A percentile compares a stretch with the other conserved stretches of the same genome.
Evolutionary conservation across 2,113 vertebrate genomes (phyloP).

Genomic region (Triplophysa siluroides): DNA sequence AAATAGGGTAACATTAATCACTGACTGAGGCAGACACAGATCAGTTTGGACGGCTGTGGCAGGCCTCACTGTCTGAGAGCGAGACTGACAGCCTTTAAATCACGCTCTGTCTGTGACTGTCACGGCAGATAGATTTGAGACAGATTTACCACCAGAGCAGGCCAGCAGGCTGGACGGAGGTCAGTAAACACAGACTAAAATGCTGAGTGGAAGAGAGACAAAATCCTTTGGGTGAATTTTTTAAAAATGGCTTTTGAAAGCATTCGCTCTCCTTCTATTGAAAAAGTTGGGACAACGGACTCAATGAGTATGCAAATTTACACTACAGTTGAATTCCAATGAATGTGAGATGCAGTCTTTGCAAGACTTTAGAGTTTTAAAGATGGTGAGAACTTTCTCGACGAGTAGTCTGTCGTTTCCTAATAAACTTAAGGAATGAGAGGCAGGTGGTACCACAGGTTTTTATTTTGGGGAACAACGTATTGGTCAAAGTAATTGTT

Average conservation of each 20-base stretch:
- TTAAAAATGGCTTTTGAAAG: conserved; percentile 1
- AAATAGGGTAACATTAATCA: conserved; percentile 70
- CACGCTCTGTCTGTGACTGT: conserved; percentile 59
- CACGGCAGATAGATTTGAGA: conserved; percentile 55
- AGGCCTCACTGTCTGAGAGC: conserved; percentile 60
- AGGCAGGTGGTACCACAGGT: too few species aligned
- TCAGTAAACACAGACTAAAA: conserved; percentile 51
- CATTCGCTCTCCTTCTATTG: neutral
- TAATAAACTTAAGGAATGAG: too few species aligned
- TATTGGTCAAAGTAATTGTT: too few species aligned
- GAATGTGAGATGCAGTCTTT: neutral
- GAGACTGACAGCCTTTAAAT: conserved; percentile 68
- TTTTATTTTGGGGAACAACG: too few species aligned
- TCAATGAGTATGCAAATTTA: conserved; percentile 23
- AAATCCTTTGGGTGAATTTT: conserved; percentile 24
- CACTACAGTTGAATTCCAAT: neutral
- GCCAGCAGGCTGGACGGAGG: conserved; percentile 29
- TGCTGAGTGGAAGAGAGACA: conserved; percentile 19
- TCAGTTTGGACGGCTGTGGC: conserved; percentile 65
- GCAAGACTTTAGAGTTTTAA: too few species aligned
- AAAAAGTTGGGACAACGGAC: conserved; percentile 26
- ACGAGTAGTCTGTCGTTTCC: too few species aligned
- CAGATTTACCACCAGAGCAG: conserved; percentile 50
- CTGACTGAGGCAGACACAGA: conserved; percentile 64
- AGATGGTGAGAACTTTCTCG: too few species aligned